Evolutionary conservation across 2,888 invertebrate genomes (phyloP), one percentile per base, ranked within the genome.

Genomic region (Lagria hirta): DNA sequence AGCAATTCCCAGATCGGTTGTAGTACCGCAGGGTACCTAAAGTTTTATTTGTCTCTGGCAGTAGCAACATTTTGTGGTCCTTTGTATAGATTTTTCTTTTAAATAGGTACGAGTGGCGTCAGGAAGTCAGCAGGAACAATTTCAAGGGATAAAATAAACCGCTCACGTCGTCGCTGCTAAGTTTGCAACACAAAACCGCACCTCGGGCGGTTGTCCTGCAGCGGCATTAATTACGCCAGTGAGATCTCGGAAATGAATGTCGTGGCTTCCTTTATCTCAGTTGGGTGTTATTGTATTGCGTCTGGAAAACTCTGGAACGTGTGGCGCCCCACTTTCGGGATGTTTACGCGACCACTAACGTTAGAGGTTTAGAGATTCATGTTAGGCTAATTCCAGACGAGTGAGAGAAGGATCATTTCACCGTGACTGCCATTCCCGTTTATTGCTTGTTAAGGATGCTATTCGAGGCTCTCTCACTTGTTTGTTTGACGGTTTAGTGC

Each of bases 171-270:
- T 46, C 10, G 20, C 14, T 20, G 34, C 36, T 27, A 42, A 32
- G 27, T 35, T 30, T 16, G 45, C 46, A 40, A 49, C 46, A 50
- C 49, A 49, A 52, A 49, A 50, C 54, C 49, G 49, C 58, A 58
- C 54, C 61, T 52, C 54, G 54, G 58, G 57, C 58, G 57, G 59
- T 58, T 58, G 63, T 61, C 58, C 61, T 60, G 64, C 61, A 61
- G 59, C 52, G 58, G 65, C 66, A 66, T 68, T 68, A 65, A 68
- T 68, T 68, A 66, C 66, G 55, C 51, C 49, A 52, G 51, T 51
- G 57, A 64, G 62, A 65, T 64, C 65, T 64, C 59, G 65, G 64
- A 67, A 67, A 67, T 67, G 65, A 64, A 67, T 66, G 64, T 65
- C 64, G 66, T 60, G 66, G 67, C 65, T 66, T 62, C 63, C 64